Percentiles rank a stretch among this genome's conserved stretches.
Evolutionary conservation across 2,888 invertebrate species (phyloP).

Genomic region (Hypomecis punctinalis): DNA sequence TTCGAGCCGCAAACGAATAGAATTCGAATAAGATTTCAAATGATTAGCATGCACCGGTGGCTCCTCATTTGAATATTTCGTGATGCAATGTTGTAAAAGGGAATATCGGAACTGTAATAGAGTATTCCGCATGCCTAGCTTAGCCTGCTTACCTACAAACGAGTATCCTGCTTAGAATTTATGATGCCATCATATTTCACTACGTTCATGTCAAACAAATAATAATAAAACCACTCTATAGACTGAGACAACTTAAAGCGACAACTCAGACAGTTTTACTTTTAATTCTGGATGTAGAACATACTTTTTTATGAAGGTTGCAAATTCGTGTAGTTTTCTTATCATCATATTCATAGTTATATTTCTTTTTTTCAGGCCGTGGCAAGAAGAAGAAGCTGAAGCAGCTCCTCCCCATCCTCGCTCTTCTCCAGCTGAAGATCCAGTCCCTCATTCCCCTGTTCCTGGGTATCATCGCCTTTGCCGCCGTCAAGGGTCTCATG

Average conservation of each 20-base stretch:
- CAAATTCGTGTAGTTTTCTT: not conserved
- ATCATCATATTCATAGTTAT: constrained; percentile 4
- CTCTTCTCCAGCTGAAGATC: constrained; percentile 91
- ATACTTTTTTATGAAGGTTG: no score
- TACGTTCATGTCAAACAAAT: no score
- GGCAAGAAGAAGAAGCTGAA: constrained; percentile 93
- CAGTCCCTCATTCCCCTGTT: constrained; percentile 91
- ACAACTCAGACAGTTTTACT: no score
- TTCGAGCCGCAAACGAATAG: constrained; percentile 47
- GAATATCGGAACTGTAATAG: constrained; percentile 33
- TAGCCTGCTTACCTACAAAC: constrained; percentile 33
- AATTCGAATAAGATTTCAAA: constrained; percentile 68
- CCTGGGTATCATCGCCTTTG: constrained; percentile 89
- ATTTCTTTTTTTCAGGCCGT: constrained; percentile 84
- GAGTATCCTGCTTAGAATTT: constrained; percentile 11
- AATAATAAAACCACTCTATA: no score
- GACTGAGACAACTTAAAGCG: no score
- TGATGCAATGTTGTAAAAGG: constrained; percentile 44
- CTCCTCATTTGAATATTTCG: constrained; percentile 46
- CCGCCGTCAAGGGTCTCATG: constrained; percentile 93
- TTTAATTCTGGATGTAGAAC: no score
- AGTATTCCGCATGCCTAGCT: constrained; percentile 14
- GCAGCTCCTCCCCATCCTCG: constrained; percentile 89
- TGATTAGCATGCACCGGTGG: constrained; percentile 46
- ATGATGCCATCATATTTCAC: not conserved